Evolutionary conservation across 2,888 invertebrate genomes (phyloP), one percentile per base, ranked within the genome.

Genomic region (Dasysyrphus tricinctus): DNA sequence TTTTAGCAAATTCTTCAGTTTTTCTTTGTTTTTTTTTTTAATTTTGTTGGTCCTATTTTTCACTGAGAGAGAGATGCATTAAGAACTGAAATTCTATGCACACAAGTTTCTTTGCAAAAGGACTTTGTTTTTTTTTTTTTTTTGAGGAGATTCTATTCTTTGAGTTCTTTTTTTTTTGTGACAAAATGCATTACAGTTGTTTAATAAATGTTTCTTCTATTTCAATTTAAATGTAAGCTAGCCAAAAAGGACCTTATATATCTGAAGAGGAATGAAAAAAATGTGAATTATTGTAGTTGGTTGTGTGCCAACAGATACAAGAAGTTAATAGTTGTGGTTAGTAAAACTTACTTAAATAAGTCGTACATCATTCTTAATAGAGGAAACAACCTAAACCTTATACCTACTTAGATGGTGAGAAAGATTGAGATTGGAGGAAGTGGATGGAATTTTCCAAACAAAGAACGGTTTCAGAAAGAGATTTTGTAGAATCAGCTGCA

Each of bases 241-340:
- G 74, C 73, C 69, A 42, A 74, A 67, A 37, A 56, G 24, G 72
- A 51, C 29, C 29, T 42, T 56, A 44, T 29, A 54, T 32, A 29
- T 73, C n/a, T n/a, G n/a, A n/a, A n/a, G 47, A 47, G 44, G 16
- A 63, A 24, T 39, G 39, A 54, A 14, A 63, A 69, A 69, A 70
- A 75, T 81, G 76, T 79, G 81, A 86, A 82, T 82, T 86, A 86
- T 86, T 75, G 82, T 69, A 63, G 78, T 86, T 86, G 86, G 86
- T 86, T 74, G 75, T 56, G 74, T 86, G 86, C 86, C 86, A 86
- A 78, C 78, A 86, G 86, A 86, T 86, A 86, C 86, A 86, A 81
- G 86, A 86, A 86, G 86, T 86, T 86, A 86, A 86, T 86, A 86
- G 86, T 86, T 86, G 86, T 75, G 86, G 86, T 82, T 86, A 79